phyloP scores from a whole-genome alignment of 2,113 vertebrate genomes.

The Paraplagusia blochii region DNA sequence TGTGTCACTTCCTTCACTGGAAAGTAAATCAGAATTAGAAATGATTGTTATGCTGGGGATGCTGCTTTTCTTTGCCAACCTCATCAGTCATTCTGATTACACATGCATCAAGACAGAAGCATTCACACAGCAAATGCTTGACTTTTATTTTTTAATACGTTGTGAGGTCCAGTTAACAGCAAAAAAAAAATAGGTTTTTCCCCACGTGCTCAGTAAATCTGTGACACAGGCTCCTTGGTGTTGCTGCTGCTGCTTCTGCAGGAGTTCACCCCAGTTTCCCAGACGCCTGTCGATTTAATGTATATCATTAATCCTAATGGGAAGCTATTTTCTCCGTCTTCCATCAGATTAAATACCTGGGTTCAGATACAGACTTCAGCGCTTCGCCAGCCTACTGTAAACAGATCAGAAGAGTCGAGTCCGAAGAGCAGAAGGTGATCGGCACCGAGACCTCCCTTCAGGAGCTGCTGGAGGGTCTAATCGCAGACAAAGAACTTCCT shows the following conservation, averaged over 20 bases:
- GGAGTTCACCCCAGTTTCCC: neutral
- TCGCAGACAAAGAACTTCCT: constrained; percentile 66
- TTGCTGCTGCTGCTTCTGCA: neutral
- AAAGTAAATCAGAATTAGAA: neutral
- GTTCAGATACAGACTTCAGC: constrained; percentile 64
- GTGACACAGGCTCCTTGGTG: neutral
- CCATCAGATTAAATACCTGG: constrained; percentile 66
- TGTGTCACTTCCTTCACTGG: neutral
- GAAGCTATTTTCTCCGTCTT: constrained; percentile 9
- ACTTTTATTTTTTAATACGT: too few species aligned
- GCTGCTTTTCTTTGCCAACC: neutral
- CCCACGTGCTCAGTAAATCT: neutral
- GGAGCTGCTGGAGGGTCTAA: constrained; percentile 65
- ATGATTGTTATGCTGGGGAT: neutral
- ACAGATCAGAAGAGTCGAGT: constrained; percentile 54
- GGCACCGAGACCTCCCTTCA: constrained; percentile 64
- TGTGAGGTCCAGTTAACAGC: too few species aligned
- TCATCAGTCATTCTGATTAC: neutral
- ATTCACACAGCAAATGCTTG: neutral
- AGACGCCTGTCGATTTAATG: neutral
- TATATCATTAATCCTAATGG: neutral
- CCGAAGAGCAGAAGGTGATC: constrained; percentile 58
- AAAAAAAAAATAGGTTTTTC: neutral
- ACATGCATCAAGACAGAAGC: neutral
- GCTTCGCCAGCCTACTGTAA: constrained; percentile 63